Percentiles rank a stretch among this genome's conserved stretches.
phyloP scores from a whole-genome alignment of 2,113 vertebrate genomes.

The Callaeas wilsoni region DNA sequence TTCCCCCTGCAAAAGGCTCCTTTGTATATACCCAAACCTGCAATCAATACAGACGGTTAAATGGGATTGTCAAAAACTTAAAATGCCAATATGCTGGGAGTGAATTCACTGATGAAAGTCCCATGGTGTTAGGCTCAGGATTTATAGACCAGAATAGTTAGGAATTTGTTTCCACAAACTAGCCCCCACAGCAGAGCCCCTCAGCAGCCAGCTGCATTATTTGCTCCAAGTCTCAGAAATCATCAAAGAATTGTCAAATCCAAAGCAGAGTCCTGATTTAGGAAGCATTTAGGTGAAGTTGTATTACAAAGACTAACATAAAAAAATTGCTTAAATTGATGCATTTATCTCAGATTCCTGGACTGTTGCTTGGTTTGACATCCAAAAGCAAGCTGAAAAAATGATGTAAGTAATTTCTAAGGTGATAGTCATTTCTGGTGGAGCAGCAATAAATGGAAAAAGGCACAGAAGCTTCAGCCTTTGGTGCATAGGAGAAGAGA shows the following conservation, averaged over 20 bases:
- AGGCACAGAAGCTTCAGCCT: neutral
- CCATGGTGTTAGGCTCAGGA: neutral
- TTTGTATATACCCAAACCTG: neutral
- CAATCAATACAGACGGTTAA: neutral
- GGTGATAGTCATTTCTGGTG: neutral
- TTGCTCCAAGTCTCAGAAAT: neutral
- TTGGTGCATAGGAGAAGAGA: neutral
- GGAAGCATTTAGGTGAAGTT: neutral
- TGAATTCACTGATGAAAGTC: neutral
- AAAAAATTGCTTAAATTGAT: neutral
- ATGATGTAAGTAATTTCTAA: neutral
- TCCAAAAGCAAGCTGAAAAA: neutral
- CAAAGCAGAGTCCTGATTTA: neutral
- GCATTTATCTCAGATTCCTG: neutral
- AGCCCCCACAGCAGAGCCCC: neutral
- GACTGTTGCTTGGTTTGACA: neutral
- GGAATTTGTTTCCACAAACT: neutral
- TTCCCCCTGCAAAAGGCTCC: neutral
- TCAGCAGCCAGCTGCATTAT: neutral
- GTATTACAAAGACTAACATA: neutral
- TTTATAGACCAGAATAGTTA: neutral
- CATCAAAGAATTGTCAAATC: neutral
- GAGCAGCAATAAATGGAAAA: neutral
- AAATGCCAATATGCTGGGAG: neutral
- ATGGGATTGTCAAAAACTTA: conserved; percentile 6